Evolutionary conservation across 2,113 vertebrate species (phyloP), one percentile per base, ranked within the genome.

Genomic region (Cyrtonyx montezumae): DNA sequence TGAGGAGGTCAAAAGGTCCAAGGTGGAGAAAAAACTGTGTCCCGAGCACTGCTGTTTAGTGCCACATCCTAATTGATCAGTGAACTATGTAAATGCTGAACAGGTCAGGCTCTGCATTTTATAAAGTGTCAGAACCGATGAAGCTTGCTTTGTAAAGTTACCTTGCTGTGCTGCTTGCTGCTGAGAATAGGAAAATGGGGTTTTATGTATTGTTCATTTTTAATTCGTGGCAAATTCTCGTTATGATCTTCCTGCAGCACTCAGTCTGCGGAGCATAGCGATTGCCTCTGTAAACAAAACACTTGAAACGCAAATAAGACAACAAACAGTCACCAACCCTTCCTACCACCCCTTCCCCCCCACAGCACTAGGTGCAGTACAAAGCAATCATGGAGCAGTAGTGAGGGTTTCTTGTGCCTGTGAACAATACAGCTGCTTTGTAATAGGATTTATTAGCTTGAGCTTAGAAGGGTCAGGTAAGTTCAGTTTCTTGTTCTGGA

Each of bases 141-240:
- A 92, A 66, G 37, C 68, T 91, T 83, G 73, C 84, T 94, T 85
- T 89, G 91, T 89, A 59, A 92, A 87, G 55, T 89, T 95, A 51
- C 71, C 87, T 94, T 90, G 84, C 93, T 94, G 71, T 90, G 94
- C 88, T 45, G 59, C 74, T 5, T 70, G 84, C 93, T 93, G 85
- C 71, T 8, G 1, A 66, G 79, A 80, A 61, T 15, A 67, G 79
- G 59, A 66, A 89, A 92, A 79, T 10, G 28, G 75, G 59, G 32
- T 37, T 74, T 70, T 62, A 89, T 83, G 55, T 66, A 56, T 74
- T 65, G 75, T 85, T 95, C 84, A 82, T 94, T 95, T 91, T 92
- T 93, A 96, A 96, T 93, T 94, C 85, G 90, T 91, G 70, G 65
- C 90, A 92, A 93, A 84, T 87, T 90, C 73, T 53, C 70, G 84